Conservation (phyloP, 2,888 invertebrate species). For the Lepidocyrtinus sp. region DNA sequence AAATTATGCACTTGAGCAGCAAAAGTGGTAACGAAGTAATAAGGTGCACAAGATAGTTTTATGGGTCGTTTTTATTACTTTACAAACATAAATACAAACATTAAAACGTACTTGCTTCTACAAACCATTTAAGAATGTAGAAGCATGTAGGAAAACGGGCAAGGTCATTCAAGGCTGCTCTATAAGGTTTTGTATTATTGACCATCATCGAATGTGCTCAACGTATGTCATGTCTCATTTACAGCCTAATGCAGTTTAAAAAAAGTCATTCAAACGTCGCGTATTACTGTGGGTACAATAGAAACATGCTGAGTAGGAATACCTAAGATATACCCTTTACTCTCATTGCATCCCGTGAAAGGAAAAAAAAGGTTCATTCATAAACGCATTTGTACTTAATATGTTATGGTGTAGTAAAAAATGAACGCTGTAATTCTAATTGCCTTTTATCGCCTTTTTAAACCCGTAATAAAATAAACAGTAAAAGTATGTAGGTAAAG, state of each 20-base stretch:
- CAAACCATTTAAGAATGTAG: not conserved
- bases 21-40: no score
- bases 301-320: no score
- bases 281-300: no score
- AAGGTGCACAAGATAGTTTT: no score
- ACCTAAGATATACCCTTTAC: no score
- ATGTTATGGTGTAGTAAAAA: no score
- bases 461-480: slow-evolving; percentile 44
- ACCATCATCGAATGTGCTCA: slow-evolving; percentile 19
- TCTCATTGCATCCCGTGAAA: no score
- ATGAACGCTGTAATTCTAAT: slow-evolving; percentile 47
- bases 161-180: slow-evolving; percentile 63
- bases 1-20: not conserved
- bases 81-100: not conserved
- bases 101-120: not conserved
- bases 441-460: slow-evolving; percentile 51
- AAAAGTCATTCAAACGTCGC: no score
- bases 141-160: not conserved
- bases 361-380: no score
- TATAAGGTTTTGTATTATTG: slow-evolving; percentile 15
- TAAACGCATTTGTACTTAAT: no score
- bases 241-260: no score
- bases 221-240: slow-evolving; percentile 20
- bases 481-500: slow-evolving; percentile 33
- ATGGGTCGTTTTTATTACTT: slow-evolving; percentile 21